Evolutionary conservation across 2,888 invertebrate genomes (phyloP), one percentile per base, ranked within the genome.

Genomic region (Trachelus iudaicus): DNA sequence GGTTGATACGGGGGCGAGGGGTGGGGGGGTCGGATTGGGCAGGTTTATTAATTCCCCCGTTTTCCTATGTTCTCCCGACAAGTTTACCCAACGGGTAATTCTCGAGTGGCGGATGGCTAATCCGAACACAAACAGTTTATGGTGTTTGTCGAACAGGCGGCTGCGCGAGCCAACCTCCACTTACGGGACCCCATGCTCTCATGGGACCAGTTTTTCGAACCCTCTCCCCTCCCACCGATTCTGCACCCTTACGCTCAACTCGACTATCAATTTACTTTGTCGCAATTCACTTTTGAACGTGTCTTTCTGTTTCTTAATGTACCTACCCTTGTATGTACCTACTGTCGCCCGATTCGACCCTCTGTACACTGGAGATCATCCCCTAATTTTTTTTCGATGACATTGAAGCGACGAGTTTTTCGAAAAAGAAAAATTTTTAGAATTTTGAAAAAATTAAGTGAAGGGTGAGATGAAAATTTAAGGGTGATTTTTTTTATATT

Each of bases 231-330:
- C 23, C 23, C 9, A 2, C 23, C 23, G 4, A 4, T 15, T 15
- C 37, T 4, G 23, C 56, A 84, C 83, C 84, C 85, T 79, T 78
- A 85, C 85, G 84, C 88, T 88, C 88, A 86, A 89, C 89, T 90
- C 88, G 90, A 85, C 89, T 87, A 90, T 90, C 89, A 90, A 90
- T 89, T 90, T 90, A 89, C 88, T 89, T 86, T 83, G 84, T 86
- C 85, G 85, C 84, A 84, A 85, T 86, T 84, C 82, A 85, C 83
- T 86, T 88, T 88, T 85, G 79, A 82, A 79, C 34, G 69, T 81
- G 81, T 80, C 79, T 37, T 73, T 75, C 79, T 79, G 68, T 76
- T 75, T 56, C 33, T 76, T 37, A 34, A 30, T 34, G 71, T 31
- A 33, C 69, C 33, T 33, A 30, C 33, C 33, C 69, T 69, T 69